These are phyloP conservation scores for Aphidius colemani DNA, from an alignment of 2,888 invertebrate species.

Conservation along the genomic window DNA sequence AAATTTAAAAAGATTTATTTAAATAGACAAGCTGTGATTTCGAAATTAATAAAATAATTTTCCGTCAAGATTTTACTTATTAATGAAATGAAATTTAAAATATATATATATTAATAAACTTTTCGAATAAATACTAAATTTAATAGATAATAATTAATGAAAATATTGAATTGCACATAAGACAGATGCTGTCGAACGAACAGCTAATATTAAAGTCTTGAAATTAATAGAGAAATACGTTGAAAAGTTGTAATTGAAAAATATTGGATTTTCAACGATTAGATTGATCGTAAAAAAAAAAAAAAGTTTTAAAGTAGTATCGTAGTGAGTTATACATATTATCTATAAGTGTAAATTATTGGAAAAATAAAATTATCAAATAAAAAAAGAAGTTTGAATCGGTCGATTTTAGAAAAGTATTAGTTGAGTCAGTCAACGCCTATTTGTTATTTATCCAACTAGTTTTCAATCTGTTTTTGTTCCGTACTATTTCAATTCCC, in stretches of 20 bases:
- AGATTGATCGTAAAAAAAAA: constrained; percentile 16
- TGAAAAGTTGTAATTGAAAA: constrained; percentile 31
- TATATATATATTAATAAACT: no score
- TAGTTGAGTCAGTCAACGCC: no score
- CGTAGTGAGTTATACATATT: neutral
- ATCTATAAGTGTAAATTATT: no score
- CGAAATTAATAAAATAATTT: neutral
- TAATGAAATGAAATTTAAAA: neutral
- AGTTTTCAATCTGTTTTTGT: no score
- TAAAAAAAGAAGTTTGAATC: no score
- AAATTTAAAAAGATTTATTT: neutral
- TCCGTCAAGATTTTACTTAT: no score
- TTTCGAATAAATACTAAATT: neutral
- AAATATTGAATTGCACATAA: neutral
- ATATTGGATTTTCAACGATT: constrained; percentile 25
- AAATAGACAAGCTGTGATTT: no score
- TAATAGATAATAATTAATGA: constrained; percentile 10
- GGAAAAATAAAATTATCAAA: no score
- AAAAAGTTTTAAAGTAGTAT: constrained; percentile 13
- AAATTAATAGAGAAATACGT: constrained; percentile 26
- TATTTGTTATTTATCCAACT: no score
- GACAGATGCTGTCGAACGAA: neutral
- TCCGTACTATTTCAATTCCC: no score
- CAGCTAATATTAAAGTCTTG: neutral
- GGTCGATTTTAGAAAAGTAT: no score